phyloP scores from a whole-genome alignment of 2,888 invertebrate genomes.

The Synanthedon formicaeformis region DNA sequence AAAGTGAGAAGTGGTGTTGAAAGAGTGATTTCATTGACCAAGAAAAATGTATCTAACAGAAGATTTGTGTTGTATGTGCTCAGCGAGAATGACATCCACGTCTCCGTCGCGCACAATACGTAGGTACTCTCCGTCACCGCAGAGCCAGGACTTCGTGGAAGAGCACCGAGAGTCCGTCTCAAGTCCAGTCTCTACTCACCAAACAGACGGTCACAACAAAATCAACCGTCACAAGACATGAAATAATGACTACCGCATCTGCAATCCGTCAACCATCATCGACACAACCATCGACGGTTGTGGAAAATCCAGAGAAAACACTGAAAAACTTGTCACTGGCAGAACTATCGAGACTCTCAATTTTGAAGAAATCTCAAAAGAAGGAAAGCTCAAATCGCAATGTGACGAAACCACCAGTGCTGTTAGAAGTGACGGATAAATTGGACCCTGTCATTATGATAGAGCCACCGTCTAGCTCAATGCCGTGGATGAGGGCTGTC shows the following conservation, averaged over 20 bases:
- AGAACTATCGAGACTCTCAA: conserved; percentile 48
- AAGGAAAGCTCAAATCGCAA: conserved; percentile 28
- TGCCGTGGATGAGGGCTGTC: conserved; percentile 24
- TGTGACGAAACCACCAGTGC: conserved; percentile 43
- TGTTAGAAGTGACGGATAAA: conserved; percentile 38
- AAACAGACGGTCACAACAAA: neutral
- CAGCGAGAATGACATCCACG: conserved; percentile 22
- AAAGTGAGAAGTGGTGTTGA: too few relatives aligned
- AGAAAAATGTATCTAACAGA: conserved; percentile 23
- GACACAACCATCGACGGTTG: neutral
- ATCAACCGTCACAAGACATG: neutral
- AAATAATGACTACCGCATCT: neutral
- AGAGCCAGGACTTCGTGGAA: neutral
- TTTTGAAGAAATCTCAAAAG: conserved; percentile 41
- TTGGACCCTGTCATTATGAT: conserved; percentile 46
- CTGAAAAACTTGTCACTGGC: conserved; percentile 30
- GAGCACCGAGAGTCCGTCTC: neutral
- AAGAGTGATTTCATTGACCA: too few relatives aligned
- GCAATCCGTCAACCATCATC: neutral
- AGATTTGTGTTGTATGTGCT: conserved; percentile 53
- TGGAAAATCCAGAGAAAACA: neutral
- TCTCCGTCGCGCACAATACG: neutral
- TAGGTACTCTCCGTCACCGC: neutral
- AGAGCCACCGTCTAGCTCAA: conserved; percentile 24
- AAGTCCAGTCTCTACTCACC: neutral